Evolutionary conservation across 2,888 invertebrate genomes (phyloP).

Genomic region (Lottia scabra): DNA sequence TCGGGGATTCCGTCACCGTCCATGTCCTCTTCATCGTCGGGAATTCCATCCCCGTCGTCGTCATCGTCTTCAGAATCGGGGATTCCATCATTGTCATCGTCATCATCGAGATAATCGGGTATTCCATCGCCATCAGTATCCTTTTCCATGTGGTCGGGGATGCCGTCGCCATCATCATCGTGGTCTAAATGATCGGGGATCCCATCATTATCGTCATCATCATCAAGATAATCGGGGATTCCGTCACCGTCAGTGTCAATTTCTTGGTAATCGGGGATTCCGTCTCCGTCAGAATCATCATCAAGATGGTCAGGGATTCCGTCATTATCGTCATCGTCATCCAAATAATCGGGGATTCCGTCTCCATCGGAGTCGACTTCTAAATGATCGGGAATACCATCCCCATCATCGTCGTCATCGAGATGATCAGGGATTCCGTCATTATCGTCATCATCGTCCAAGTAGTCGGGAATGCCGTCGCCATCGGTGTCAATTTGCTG

Average conservation of each 20-base stretch:
- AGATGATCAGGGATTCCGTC: slow-evolving; percentile 36
- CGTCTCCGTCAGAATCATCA: slow-evolving; percentile 53
- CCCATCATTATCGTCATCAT: slow-evolving; percentile 45
- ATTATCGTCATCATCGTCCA: slow-evolving; percentile 37
- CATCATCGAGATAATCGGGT: slow-evolving; percentile 46
- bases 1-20: slow-evolving; percentile 45
- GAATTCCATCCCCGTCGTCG: slow-evolving; percentile 37
- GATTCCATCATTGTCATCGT: slow-evolving; percentile 61
- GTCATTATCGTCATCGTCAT: slow-evolving; percentile 50
- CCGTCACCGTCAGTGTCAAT: slow-evolving; percentile 49
- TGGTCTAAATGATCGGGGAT: slow-evolving; percentile 39
- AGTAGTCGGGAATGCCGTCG: slow-evolving; percentile 52
- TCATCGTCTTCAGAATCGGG: slow-evolving; percentile 46
- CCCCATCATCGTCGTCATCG: slow-evolving; percentile 35
- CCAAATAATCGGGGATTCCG: slow-evolving; percentile 58
- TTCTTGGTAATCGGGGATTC: slow-evolving; percentile 47
- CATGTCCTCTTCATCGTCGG: slow-evolving; percentile 32
- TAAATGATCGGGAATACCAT: slow-evolving; percentile 43
- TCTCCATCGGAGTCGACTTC: slow-evolving; percentile 54
- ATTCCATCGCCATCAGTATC: slow-evolving; percentile 55
- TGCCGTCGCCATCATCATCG: slow-evolving; percentile 50
- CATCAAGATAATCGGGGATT: slow-evolving; percentile 45
- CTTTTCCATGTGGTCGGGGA: slow-evolving; percentile 48
- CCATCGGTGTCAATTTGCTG: slow-evolving; percentile 39
- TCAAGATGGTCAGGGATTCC: slow-evolving; percentile 49